Evolutionary conservation across 2,888 invertebrate genomes (phyloP).

Genomic region (Boloria selene): DNA sequence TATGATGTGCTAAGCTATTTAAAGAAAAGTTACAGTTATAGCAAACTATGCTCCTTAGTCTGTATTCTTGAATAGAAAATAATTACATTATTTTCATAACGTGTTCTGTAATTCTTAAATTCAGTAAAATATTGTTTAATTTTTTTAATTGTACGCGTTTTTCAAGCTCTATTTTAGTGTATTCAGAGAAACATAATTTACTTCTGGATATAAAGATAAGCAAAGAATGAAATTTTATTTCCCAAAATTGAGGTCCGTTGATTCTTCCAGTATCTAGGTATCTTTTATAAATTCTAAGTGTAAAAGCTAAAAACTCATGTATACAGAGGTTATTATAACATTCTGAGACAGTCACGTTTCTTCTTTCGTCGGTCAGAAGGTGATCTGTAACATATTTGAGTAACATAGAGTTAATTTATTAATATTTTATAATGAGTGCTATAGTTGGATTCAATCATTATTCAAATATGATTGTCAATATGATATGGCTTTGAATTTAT

Average conservation of each 20-base stretch:
- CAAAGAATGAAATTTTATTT: neutral
- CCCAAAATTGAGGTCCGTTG: no score
- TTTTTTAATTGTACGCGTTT: neutral
- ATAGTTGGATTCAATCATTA: neutral
- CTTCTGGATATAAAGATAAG: neutral
- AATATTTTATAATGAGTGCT: neutral
- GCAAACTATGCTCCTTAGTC: constrained; percentile 31
- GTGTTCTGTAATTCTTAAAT: no score
- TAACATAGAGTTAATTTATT: constrained; percentile 36
- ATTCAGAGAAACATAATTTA: neutral
- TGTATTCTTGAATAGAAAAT: neutral
- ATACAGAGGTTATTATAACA: neutral
- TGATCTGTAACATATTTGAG: constrained; percentile 69
- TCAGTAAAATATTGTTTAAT: no score
- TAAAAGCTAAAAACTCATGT: constrained; percentile 5
- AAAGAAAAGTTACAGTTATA: constrained; percentile 24
- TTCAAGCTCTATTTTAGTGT: neutral
- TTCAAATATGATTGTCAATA: neutral
- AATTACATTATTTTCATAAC: no score
- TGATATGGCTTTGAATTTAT: constrained; percentile 6
- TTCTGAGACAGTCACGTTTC: constrained; percentile 45
- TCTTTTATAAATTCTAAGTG: constrained; percentile 1
- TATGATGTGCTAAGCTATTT: constrained; percentile 41
- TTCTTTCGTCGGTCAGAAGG: constrained; percentile 59
- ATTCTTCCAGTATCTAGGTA: neutral